Evolutionary conservation across 2,888 invertebrate genomes (phyloP).

Genomic region (Xanthia icteritia): DNA sequence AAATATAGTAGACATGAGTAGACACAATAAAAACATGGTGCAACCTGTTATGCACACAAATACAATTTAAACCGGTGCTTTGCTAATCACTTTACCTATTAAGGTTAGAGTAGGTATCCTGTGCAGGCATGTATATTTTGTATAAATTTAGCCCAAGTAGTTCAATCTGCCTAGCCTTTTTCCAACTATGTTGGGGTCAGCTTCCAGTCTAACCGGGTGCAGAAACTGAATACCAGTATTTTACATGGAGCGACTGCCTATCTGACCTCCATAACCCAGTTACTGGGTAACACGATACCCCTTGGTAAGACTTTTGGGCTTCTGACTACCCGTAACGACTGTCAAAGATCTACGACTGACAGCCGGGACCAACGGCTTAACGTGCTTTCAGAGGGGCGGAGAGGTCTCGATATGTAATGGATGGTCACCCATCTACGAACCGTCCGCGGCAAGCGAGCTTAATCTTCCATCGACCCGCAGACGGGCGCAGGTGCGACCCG

Average conservation of each 20-base stretch:
- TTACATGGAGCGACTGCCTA: background rate
- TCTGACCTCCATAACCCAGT: background rate
- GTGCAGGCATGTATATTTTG: background rate
- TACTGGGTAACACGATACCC: too few relatives aligned
- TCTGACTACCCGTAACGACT: background rate
- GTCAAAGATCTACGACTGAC: background rate
- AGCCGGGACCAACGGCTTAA: background rate
- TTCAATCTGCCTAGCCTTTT: background rate
- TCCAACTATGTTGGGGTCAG: background rate
- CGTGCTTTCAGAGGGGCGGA: background rate
- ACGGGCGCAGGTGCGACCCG: too few relatives aligned
- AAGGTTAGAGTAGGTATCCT: background rate
- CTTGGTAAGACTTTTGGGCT: background rate
- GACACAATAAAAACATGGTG: slow-evolving; percentile 25
- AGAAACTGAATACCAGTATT: background rate
- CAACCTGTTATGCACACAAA: slow-evolving; percentile 33
- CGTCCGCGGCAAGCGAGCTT: background rate
- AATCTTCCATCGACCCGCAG: too few relatives aligned
- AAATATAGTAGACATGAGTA: slow-evolving; percentile 19
- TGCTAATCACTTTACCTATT: background rate
- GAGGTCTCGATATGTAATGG: background rate
- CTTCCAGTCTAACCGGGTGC: background rate
- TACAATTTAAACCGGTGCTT: slow-evolving; percentile 11
- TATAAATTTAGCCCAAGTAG: background rate
- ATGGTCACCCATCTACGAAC: background rate